Base-by-base conservation (phyloP, 2,888 invertebrate species). In the Alloplasta piceator region DNA sequence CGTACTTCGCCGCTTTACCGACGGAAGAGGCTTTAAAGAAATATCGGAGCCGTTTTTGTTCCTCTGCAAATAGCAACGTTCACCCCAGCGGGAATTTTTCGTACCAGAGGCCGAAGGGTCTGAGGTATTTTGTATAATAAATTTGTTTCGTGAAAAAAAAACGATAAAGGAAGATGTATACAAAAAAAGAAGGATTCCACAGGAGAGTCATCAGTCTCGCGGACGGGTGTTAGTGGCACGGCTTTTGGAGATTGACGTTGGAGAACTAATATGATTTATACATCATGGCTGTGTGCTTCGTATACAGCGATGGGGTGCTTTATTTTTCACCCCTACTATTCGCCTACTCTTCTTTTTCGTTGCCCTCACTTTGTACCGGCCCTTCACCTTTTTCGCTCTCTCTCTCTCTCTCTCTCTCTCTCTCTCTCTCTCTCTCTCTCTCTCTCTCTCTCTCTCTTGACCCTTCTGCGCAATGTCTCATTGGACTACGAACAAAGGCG, bases 21-120 rank as follows among this genome's bases (percentile, higher is more conserved):
- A 48, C 56, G 50, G 39, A 61, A 55, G 52, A 38, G 63, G 52
- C 55, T 48, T 26, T 43, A 58, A 77, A 68, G 80, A 77, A 77
- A 77, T 77, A 80, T 81, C 58, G 74, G 10, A 60, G 38, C 55
- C 39, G 64, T 77, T 81, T 26, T 26, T 77, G 73, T 81, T 46
- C 73, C 38, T 9, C 9, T 16, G 7, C 46, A 50, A 48, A 39
- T 48, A 41, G 46, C 3, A 26, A 26, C 26, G 26, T 26, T 26
- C 26, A 56, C 73, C 38, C 12, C 26, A 36, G 43, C 12, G 36
- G 63, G 43, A 63, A 60, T 63, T 41, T 70, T 52, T 50, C 74
- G 74, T 70, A 39, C 56, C 10, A 16, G 55, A 41, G 63, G 43
- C 4, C 36, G n/a, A 1, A 5, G 5, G 26, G 12, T 26, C 26